Conservation (phyloP, 2,797 vertebrate genomes). For the Premnoplex brunnescens region DNA sequence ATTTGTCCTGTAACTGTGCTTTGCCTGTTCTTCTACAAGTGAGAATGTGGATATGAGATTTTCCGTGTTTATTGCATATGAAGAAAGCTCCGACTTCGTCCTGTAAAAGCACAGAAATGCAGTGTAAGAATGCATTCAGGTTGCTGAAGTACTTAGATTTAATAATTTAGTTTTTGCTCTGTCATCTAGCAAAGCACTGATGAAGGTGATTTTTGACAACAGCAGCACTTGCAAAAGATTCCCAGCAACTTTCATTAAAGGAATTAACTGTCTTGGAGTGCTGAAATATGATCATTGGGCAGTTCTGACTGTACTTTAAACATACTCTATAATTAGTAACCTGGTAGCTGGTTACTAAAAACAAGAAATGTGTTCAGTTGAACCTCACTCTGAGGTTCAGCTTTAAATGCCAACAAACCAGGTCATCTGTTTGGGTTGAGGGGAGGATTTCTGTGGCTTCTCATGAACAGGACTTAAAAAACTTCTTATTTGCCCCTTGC, state of each 20-base stretch:
- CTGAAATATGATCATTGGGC: not conserved
- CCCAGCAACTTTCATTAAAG: not conserved
- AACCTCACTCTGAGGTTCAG: not conserved
- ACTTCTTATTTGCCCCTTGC: not conserved
- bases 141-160: not conserved
- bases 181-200: not conserved
- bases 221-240: not conserved
- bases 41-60: not conserved
- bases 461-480: not conserved
- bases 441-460: not conserved
- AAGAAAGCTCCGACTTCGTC: not conserved
- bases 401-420: not conserved
- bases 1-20: not conserved
- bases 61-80: not conserved
- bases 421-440: not conserved
- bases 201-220: not conserved
- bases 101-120: not conserved
- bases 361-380: not conserved
- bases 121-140: not conserved
- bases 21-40: not conserved
- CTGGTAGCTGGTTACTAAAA: not conserved
- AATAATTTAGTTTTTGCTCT: not conserved
- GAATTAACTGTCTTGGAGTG: not conserved
- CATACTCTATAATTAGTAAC: constrained; percentile 16
- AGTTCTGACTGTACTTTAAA: not conserved